Evolutionary conservation across 2,888 invertebrate genomes (phyloP), one percentile per base, ranked within the genome.

Genomic region (Megaustenia siamemsis): DNA sequence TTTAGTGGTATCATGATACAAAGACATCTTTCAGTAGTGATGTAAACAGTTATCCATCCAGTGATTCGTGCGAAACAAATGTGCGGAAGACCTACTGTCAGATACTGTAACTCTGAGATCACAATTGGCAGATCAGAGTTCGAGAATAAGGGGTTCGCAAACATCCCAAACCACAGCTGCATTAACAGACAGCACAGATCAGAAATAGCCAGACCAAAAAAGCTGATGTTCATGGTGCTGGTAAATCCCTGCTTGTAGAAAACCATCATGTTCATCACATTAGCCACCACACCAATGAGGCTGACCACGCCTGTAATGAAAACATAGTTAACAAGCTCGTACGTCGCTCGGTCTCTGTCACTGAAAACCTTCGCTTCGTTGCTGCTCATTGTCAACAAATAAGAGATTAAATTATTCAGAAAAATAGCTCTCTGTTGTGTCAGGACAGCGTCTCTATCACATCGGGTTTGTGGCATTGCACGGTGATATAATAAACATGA

Each of bases 41-140:
- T 60, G 18, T 40, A 77, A 12, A 60, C 76, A 1, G 76, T 77
- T 10, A 77, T 56, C 76, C 76, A 77, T 21, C 76, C 40, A 3
- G 76, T 77, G 56, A 60, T 77, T 12, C 76, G 56, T 12, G 56
- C 60, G 15, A 56, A 60, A 24, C 76, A 77, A n/a, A 60, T n/a
- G n/a, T 77, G 56, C 40, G 28, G n/a, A 38, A 35, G 38, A 1
- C 76, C 76, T 24, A 24, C 60, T 3, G 60, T 24, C 35, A 77
- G 40, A 60, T 60, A 77, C 24, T 77, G 76, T 1, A 77, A 18
- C 32, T 60, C 76, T n/a, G n/a, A 38, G 56, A 60, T 24, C 6
- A 56, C 60, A n/a, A 77, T 60, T 1, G 76, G 24, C 0, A 77
- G 8, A 15, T 77, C 76, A 3, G 24, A 21, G 0, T 1, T 21